Evolutionary conservation across 2,797 vertebrate genomes (phyloP).

Genomic region (Gouania willdenowi): DNA sequence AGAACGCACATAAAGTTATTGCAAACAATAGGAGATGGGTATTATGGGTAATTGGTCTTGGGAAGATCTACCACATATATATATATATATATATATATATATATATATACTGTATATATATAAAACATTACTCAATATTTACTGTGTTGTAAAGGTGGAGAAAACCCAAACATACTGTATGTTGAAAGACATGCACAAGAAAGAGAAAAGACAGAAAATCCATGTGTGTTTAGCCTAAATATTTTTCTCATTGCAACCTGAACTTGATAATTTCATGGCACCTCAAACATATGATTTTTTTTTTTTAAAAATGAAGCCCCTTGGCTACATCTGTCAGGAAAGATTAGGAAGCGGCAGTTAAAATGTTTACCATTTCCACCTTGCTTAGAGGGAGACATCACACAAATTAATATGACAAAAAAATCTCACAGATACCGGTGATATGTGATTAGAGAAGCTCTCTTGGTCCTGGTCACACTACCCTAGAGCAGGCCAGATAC

Average conservation of each 20-base stretch:
- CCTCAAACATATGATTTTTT: conserved; percentile 73
- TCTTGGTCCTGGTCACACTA: too few relatives aligned
- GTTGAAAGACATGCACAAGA: conserved; percentile 17
- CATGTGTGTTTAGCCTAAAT: conserved; percentile 42
- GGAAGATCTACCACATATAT: too few relatives aligned
- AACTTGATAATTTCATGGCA: conserved; percentile 80
- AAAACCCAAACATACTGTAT: conserved; percentile 17
- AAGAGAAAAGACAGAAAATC: conserved; percentile 10
- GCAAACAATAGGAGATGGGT: background rate
- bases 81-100: conserved; percentile 25
- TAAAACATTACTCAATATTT: conserved; percentile 40
- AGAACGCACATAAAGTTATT: background rate
- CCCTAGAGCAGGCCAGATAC: too few relatives aligned
- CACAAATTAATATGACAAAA: conserved; percentile 57
- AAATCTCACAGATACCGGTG: conserved; percentile 47
- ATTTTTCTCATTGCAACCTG: conserved; percentile 69
- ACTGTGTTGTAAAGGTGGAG: conserved; percentile 40
- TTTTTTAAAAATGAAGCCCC: conserved; percentile 73
- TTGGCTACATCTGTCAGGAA: conserved; percentile 70
- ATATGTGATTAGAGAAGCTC: too few relatives aligned
- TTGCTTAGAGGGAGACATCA: conserved; percentile 50
- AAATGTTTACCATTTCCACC: conserved; percentile 56
- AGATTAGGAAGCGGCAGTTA: conserved; percentile 66
- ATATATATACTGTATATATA: background rate
- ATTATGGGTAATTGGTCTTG: background rate